Conservation (phyloP, 2,888 invertebrate genomes). For the Lithosia quadra region DNA sequence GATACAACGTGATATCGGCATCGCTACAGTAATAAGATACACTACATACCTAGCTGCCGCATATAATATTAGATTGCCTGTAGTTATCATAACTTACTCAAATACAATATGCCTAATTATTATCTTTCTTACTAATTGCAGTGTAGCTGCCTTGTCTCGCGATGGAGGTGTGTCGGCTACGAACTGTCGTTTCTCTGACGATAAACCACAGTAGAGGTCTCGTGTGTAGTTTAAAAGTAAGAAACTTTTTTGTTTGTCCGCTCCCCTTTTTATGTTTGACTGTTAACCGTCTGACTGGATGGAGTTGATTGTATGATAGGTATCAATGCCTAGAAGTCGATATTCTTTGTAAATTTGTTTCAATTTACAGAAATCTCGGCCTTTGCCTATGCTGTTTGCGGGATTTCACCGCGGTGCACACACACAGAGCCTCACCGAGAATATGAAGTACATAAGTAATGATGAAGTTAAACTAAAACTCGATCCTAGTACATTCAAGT, state of each 20-base stretch:
- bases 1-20: too few relatives aligned
- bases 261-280: too few relatives aligned
- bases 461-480: conserved; percentile 77
- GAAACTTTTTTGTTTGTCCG: neutral
- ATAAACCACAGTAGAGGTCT: neutral
- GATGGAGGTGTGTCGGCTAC: conserved; percentile 14
- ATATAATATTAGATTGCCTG: too few relatives aligned
- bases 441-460: conserved; percentile 86
- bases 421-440: conserved; percentile 86
- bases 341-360: neutral
- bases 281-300: too few relatives aligned
- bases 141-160: neutral
- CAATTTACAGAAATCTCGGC: conserved; percentile 30
- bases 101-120: neutral
- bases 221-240: conserved; percentile 1
- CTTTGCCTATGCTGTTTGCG: conserved; percentile 17
- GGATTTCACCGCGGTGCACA: conserved; percentile 61
- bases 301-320: too few relatives aligned
- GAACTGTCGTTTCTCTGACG: neutral
- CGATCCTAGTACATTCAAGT: conserved; percentile 82
- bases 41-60: too few relatives aligned
- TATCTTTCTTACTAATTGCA: neutral
- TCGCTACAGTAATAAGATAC: too few relatives aligned
- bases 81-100: too few relatives aligned
- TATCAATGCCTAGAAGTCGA: too few relatives aligned